These are phyloP conservation scores for Penaeus indicus DNA, from an alignment of 1,140 invertebrate genomes.

Conservation along the genomic window DNA sequence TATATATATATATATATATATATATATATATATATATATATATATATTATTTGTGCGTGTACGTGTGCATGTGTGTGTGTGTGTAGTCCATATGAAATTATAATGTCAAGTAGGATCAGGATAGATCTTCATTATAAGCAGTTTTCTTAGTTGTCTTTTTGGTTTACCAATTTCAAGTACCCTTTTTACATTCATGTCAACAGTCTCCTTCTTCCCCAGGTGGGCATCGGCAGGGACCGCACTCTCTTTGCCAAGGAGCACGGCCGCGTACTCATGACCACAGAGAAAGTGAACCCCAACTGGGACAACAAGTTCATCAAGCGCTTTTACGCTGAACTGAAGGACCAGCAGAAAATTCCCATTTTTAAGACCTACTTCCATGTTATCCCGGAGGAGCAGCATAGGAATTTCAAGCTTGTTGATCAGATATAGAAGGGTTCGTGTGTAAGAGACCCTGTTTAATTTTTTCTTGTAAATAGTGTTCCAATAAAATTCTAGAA, in stretches of 20 bases:
- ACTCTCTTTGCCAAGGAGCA: constrained; percentile 81
- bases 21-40: too few relatives aligned
- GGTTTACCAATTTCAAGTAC: too few relatives aligned
- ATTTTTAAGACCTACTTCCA: constrained; percentile 88
- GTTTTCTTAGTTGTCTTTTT: too few relatives aligned
- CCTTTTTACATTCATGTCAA: too few relatives aligned
- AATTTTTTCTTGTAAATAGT: too few relatives aligned
- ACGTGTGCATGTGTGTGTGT: too few relatives aligned
- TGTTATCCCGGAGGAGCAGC: constrained; percentile 81
- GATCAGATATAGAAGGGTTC: constrained; percentile 71
- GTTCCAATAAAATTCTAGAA: too few relatives aligned
- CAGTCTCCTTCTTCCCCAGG: constrained; percentile 73
- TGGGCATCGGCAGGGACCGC: constrained; percentile 82
- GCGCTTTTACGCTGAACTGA: constrained; percentile 75
- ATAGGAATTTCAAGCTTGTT: constrained; percentile 81
- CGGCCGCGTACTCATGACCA: constrained; percentile 82
- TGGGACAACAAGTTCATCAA: constrained; percentile 80
- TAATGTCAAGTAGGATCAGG: too few relatives aligned
- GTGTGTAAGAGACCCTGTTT: background rate
- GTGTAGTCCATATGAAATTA: too few relatives aligned
- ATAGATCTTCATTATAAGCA: too few relatives aligned
- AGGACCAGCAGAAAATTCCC: constrained; percentile 65
- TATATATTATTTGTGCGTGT: too few relatives aligned
- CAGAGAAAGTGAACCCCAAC: constrained; percentile 81
- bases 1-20: too few relatives aligned